Evolutionary conservation across 2,113 vertebrate genomes (phyloP).

Genomic region (Porphyrio hochstetteri): DNA sequence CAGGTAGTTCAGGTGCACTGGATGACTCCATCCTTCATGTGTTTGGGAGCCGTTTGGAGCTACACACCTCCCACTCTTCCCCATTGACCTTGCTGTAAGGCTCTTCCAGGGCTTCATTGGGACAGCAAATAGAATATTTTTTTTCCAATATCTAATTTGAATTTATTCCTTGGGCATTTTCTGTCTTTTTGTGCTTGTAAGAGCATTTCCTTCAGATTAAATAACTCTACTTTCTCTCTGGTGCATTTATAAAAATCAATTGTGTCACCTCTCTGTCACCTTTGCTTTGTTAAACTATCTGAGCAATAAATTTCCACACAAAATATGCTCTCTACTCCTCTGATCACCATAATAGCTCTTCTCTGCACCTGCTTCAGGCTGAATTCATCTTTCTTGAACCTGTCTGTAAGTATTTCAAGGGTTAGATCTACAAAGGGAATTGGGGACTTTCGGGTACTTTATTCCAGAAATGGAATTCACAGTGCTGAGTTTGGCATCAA

Average conservation of each 20-base stretch:
- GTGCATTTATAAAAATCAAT: slow-evolving; percentile 1
- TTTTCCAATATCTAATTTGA: background rate
- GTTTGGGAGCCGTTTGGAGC: background rate
- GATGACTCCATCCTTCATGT: background rate
- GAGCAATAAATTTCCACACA: background rate
- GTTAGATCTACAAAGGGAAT: background rate
- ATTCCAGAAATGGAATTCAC: background rate
- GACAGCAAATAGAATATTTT: background rate
- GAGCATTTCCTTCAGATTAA: background rate
- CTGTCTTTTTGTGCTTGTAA: background rate
- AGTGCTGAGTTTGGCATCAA: background rate
- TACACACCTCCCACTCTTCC: background rate
- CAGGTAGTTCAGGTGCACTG: background rate
- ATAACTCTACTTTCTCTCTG: background rate
- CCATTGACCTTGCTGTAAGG: background rate
- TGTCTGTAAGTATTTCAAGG: background rate
- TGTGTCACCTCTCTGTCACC: background rate
- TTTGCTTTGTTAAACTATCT: slow-evolving; percentile 32
- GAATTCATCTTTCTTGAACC: background rate
- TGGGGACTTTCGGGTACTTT: background rate
- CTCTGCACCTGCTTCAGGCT: background rate
- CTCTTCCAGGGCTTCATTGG: background rate
- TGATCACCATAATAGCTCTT: background rate
- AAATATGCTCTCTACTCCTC: background rate
- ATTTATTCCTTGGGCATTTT: background rate